Evolutionary conservation across 2,113 vertebrate species (phyloP).

Genomic region (Microcebus tavaratra): DNA sequence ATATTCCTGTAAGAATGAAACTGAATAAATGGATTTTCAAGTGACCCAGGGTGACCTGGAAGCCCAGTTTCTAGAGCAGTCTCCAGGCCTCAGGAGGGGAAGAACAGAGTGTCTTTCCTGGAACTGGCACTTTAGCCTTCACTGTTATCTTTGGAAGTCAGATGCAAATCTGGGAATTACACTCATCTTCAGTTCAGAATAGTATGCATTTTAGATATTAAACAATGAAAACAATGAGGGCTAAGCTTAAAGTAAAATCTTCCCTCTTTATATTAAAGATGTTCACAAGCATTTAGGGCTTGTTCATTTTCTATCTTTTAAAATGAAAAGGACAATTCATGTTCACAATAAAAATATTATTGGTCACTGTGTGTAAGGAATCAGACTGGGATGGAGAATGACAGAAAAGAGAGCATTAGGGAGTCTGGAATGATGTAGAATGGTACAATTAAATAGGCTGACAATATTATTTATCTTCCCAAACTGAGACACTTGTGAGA

Average conservation of each 20-base stretch:
- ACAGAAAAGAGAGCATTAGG: background rate
- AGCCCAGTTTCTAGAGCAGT: background rate
- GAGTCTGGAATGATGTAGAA: background rate
- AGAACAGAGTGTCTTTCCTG: background rate
- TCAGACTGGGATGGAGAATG: background rate
- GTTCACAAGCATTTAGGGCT: background rate
- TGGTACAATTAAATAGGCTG: background rate
- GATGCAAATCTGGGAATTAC: background rate
- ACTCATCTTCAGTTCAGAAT: background rate
- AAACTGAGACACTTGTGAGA: background rate
- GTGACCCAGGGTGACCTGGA: background rate
- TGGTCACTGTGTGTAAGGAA: background rate
- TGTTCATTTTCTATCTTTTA: slow-evolving; percentile 24
- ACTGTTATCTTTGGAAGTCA: background rate
- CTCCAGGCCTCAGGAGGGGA: background rate
- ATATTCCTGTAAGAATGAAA: slow-evolving; percentile 48
- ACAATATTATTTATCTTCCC: slow-evolving; percentile 12
- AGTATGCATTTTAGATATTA: background rate
- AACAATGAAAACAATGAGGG: slow-evolving; percentile 1
- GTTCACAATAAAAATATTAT: slow-evolving; percentile 1
- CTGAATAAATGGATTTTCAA: slow-evolving; percentile 39
- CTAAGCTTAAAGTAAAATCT: background rate
- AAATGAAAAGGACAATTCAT: slow-evolving; percentile 1
- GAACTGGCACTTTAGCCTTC: background rate
- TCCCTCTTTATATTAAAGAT: background rate